These are phyloP conservation scores for Ceriagrion tenellum DNA, from an alignment of 2,888 invertebrate genomes.

Conservation along the genomic window DNA sequence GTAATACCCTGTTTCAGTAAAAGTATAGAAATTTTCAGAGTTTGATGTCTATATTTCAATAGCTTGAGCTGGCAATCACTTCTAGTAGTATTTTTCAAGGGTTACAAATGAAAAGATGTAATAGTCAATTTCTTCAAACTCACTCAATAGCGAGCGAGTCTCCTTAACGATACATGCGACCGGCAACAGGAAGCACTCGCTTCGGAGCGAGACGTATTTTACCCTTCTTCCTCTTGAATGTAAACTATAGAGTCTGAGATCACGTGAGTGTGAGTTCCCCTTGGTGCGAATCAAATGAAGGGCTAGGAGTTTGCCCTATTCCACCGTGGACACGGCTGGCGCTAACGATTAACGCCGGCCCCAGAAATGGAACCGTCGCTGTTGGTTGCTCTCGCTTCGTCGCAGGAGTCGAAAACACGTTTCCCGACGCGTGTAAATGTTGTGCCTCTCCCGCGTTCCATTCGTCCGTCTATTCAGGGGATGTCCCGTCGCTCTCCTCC, in stretches of 20 bases:
- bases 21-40: too few relatives aligned
- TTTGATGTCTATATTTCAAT: too few relatives aligned
- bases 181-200: not conserved
- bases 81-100: too few relatives aligned
- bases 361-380: not conserved
- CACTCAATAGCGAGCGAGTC: too few relatives aligned
- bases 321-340: not conserved
- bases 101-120: too few relatives aligned
- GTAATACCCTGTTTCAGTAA: too few relatives aligned
- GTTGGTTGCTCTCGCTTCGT: not conserved
- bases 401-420: not conserved
- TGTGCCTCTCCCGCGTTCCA: not conserved
- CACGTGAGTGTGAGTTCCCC: not conserved
- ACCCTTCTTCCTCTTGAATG: not conserved
- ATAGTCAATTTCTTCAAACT: too few relatives aligned
- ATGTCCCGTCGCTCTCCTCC: not conserved
- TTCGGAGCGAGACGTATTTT: not conserved
- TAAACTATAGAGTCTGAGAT: not conserved
- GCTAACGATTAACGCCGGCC: not conserved
- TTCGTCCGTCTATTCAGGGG: not conserved
- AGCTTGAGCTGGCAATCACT: too few relatives aligned
- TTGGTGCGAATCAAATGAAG: not conserved
- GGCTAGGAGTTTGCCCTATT: not conserved
- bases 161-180: not conserved
- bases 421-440: not conserved